Evolutionary conservation across 2,113 vertebrate genomes (phyloP).

Genomic region (Poeciliopsis turrubarensis): DNA sequence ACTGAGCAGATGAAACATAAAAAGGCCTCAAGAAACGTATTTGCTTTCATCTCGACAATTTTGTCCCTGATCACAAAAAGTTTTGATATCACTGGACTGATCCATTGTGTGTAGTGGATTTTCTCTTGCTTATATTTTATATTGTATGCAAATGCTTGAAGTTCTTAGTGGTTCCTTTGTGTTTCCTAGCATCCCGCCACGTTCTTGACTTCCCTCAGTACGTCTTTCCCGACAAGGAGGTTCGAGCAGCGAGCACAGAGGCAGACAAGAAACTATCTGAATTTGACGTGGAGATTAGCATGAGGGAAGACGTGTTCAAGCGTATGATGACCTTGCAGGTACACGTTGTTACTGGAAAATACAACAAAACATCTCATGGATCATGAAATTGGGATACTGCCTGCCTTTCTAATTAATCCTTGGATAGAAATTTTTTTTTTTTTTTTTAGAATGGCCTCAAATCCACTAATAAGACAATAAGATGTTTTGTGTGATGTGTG

Average conservation of each 20-base stretch:
- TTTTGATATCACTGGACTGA: not conserved
- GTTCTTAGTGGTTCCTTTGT: not conserved
- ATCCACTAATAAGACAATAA: not conserved
- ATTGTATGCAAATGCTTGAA: not conserved
- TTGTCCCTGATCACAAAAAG: too few relatives aligned
- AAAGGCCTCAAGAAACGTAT: too few relatives aligned
- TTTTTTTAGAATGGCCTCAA: not conserved
- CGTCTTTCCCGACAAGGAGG: slow-evolving; percentile 84
- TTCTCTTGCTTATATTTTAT: not conserved
- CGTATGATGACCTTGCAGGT: slow-evolving; percentile 89
- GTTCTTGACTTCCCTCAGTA: slow-evolving; percentile 92
- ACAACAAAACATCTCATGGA: too few relatives aligned
- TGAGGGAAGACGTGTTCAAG: slow-evolving; percentile 91
- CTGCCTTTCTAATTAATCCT: too few relatives aligned
- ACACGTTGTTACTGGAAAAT: slow-evolving; percentile 21
- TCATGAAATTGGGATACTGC: too few relatives aligned
- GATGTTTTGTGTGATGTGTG: slow-evolving; percentile 14
- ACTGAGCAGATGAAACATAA: too few relatives aligned
- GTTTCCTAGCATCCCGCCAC: slow-evolving; percentile 85
- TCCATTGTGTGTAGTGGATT: not conserved
- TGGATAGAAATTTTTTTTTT: too few relatives aligned
- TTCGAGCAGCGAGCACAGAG: slow-evolving; percentile 91
- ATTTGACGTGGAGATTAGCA: slow-evolving; percentile 94
- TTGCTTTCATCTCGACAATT: too few relatives aligned
- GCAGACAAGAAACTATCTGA: slow-evolving; percentile 92